Conservation (phyloP, 2,797 vertebrate species). For the Cossypha niveicapilla region DNA sequence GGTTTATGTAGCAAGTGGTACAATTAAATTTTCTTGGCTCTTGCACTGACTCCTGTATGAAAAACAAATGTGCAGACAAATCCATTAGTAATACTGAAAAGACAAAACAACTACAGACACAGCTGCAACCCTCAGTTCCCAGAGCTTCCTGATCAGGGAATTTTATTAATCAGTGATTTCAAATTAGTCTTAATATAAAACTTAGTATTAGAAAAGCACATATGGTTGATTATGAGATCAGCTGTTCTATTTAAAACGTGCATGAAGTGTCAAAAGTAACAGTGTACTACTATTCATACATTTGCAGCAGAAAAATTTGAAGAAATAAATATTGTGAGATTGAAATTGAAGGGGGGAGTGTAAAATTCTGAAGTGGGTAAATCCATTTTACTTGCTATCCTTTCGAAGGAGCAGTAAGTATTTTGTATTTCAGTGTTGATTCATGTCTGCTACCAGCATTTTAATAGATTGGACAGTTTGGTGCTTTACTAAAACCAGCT, state of each 20-base stretch:
- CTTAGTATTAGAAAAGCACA: background rate
- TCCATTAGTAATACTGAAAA: background rate
- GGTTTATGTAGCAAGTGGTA: background rate
- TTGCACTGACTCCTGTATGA: background rate
- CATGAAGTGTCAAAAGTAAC: background rate
- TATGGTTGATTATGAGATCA: background rate
- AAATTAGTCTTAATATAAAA: background rate
- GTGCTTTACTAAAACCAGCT: background rate
- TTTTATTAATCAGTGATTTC: background rate
- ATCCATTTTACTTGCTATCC: background rate
- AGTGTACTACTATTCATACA: background rate
- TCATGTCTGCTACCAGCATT: background rate
- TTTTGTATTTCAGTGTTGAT: background rate
- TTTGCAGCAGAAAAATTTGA: background rate
- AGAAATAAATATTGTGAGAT: background rate
- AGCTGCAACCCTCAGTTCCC: background rate
- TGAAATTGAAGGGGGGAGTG: background rate
- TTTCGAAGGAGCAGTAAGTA: background rate
- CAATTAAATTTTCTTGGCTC: background rate
- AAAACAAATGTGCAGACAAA: background rate
- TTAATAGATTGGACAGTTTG: background rate
- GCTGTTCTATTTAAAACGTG: background rate
- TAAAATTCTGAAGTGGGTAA: background rate
- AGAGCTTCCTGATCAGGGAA: background rate
- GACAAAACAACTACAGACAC: background rate